A percentile compares a stretch with the other conserved stretches of the same genome.
These are phyloP conservation scores for Oncorhynchus masou DNA, from an alignment of 2,113 vertebrate genomes.

Conservation along the genomic window DNA sequence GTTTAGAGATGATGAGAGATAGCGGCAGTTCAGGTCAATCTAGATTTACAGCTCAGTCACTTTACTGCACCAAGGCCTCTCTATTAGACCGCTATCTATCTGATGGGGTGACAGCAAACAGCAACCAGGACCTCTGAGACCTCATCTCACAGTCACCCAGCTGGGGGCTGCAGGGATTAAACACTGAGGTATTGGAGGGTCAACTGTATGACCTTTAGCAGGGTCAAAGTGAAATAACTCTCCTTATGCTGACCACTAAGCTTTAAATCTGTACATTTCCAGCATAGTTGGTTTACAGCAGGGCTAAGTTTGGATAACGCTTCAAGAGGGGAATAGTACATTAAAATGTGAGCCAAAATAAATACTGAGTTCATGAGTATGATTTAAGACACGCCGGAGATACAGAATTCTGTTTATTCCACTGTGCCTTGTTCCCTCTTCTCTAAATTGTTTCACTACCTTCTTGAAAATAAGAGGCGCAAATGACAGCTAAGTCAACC, in stretches of 20 bases:
- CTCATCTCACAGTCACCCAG: neutral
- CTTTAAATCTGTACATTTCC: neutral
- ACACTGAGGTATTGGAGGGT: neutral
- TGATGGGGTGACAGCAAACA: slow-evolving; percentile 50
- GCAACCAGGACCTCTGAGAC: slow-evolving; percentile 61
- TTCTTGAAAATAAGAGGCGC: neutral
- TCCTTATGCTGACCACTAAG: neutral
- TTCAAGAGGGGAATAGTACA: too few species aligned
- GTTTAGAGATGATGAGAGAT: slow-evolving; percentile 67
- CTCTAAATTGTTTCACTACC: too few species aligned
- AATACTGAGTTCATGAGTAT: too few species aligned
- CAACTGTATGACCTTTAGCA: neutral
- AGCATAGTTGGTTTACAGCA: too few species aligned
- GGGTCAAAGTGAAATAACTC: neutral
- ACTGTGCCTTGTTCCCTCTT: too few species aligned
- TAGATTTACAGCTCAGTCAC: slow-evolving; percentile 73
- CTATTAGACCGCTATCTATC: slow-evolving; percentile 63
- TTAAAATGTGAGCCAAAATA: too few species aligned
- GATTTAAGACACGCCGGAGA: too few species aligned
- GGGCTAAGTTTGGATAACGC: too few species aligned
- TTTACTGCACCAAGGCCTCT: slow-evolving; percentile 57
- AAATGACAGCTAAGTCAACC: neutral
- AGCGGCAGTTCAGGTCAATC: slow-evolving; percentile 59
- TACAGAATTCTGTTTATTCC: too few species aligned
- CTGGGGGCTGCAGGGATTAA: neutral